Conservation (phyloP, 2,113 vertebrate genomes). For the Microtus oregoni region DNA sequence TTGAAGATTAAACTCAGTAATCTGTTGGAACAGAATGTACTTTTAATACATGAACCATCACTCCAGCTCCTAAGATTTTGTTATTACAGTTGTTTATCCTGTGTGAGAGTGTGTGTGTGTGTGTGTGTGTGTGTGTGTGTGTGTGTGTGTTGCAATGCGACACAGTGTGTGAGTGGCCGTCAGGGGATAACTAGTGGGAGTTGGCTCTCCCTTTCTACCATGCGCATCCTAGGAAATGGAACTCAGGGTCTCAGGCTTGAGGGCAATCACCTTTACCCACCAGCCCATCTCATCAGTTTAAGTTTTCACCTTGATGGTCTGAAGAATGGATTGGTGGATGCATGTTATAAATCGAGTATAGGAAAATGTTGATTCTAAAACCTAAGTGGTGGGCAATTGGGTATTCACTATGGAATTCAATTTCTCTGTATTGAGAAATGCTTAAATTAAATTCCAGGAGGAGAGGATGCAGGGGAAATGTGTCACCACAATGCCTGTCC, state of each 20-base stretch:
- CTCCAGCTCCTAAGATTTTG: background rate
- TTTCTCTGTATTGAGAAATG: slow-evolving; percentile 14
- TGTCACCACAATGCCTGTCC: background rate
- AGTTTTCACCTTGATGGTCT: background rate
- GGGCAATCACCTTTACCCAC: background rate
- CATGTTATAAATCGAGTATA: background rate
- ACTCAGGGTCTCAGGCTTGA: background rate
- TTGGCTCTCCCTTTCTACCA: background rate
- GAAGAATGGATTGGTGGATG: background rate
- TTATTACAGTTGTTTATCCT: background rate
- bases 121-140: background rate
- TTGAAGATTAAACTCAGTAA: background rate
- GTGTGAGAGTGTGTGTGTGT: background rate
- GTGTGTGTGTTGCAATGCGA: background rate
- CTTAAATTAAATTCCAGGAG: slow-evolving; percentile 20
- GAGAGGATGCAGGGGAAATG: background rate
- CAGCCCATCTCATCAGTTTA: background rate
- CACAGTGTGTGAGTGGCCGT: background rate
- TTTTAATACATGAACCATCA: background rate
- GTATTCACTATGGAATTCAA: background rate
- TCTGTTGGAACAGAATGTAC: background rate
- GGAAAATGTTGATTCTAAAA: slow-evolving; percentile 41
- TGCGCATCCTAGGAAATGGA: background rate
- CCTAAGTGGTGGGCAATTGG: background rate
- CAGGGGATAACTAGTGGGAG: background rate